Evolutionary conservation across 2,797 vertebrate species (phyloP), one percentile per base, ranked within the genome.

Genomic region (Rhadinocentrus ornatus): DNA sequence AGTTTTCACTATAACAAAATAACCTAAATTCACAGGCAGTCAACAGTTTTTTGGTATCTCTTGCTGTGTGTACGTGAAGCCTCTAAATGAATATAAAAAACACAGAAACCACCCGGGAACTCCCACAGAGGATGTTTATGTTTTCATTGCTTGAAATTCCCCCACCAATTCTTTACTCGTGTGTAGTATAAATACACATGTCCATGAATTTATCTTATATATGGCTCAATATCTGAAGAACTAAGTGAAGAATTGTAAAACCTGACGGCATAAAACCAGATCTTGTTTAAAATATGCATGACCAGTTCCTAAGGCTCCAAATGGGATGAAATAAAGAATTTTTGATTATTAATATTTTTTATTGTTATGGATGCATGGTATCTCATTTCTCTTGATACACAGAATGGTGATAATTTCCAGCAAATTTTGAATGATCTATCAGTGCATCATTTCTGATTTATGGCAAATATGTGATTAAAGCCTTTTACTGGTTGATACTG

Each of bases 51-150:
- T 12, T 62, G 65, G 31, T 22, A 50, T 26, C 11, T 65, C 34
- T 59, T 34, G 35, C 32, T 71, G 50, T 20, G 31, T 80, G 56
- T 67, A 11, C 48, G 55, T 15, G 31, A 15, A 44, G 44, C 62
- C 52, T 73, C 37, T 66, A 78, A 85, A 86, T 61, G 67, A 84
- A 75, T 60, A 73, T 64, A 69, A 77, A 54, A 81, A 76, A 69
- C 60, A 35, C 35, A 74, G 60, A 72, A 46, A 31, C 26, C 67
- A 62, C 24, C 9, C 6, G 69, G 53, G 69, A 72, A 69, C 48
- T 75, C 58, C 59, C 2, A 20, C 26, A 62, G 71, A 41, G 32
- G 62, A 64, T 41, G 8, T 48, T 79, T 54, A 58, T 34, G 39
- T 82, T 72, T 74, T 69, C 50, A 75, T 18, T 27, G 4, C n/a